Conservation (phyloP, 2,888 invertebrate genomes). For the Frankliniella intonsa region DNA sequence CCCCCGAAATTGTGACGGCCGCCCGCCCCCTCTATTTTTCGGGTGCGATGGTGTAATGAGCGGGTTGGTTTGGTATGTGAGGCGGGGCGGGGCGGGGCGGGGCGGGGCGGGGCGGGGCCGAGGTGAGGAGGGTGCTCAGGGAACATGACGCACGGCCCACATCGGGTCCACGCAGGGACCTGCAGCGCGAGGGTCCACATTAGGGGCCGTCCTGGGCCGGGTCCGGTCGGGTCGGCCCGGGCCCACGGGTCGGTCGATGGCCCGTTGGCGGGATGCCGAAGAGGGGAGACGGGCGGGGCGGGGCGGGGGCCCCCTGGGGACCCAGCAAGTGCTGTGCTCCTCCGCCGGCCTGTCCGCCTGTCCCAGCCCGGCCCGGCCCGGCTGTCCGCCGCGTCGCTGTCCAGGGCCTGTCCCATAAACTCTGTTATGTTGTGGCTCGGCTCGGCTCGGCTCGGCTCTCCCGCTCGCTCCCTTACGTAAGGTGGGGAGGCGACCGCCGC, state of each 20-base stretch:
- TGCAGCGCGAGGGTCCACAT: too few relatives aligned
- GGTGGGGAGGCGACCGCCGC: not conserved
- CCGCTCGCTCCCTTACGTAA: not conserved
- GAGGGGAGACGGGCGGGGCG: not conserved
- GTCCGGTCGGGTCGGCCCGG: not conserved
- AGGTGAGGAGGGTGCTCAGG: too few relatives aligned
- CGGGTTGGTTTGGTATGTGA: not conserved
- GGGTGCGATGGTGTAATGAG: not conserved
- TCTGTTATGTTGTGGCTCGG: not conserved
- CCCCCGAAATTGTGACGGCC: not conserved
- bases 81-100: not conserved
- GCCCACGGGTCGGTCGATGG: not conserved
- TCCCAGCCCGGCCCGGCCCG: not conserved
- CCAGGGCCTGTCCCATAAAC: constrained; percentile 9
- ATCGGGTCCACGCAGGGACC: too few relatives aligned
- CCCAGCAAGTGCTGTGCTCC: not conserved
- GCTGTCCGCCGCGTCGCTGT: not conserved
- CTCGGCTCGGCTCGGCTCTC: not conserved
- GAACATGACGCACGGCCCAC: too few relatives aligned
- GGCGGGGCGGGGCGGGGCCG: not conserved
- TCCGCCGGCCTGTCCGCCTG: not conserved
- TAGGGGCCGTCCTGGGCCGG: not conserved
- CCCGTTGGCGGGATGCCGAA: not conserved
- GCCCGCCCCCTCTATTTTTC: not conserved
- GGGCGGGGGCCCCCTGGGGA: constrained; percentile 22